Evolutionary conservation across 1,140 invertebrate species (phyloP).

Genomic region (Argopecten irradians): DNA sequence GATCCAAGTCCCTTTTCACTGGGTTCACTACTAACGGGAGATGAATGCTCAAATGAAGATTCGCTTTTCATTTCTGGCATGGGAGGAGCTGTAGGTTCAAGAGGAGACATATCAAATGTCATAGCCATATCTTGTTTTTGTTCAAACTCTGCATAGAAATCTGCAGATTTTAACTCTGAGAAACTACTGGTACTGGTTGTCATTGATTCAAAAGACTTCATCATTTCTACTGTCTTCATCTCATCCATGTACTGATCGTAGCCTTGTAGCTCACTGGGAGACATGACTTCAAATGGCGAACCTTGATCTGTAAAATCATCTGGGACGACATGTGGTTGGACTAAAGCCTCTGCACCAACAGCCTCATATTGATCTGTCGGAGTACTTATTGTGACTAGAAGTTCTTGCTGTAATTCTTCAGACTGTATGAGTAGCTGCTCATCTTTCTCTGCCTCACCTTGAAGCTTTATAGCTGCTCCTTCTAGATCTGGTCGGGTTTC

Average conservation of each 20-base stretch:
- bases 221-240: conserved; percentile 47
- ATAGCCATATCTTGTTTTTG: conserved; percentile 35
- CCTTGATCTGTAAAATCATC: conserved; percentile 28
- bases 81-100: conserved; percentile 51
- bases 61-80: conserved; percentile 53
- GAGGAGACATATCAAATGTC: background rate
- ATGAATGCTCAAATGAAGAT: conserved; percentile 68
- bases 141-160: conserved; percentile 39
- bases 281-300: conserved; percentile 77
- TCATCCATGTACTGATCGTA: conserved; percentile 59
- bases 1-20: conserved; percentile 63
- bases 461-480: conserved; percentile 59
- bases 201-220: conserved; percentile 44
- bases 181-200: conserved; percentile 56
- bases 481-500: conserved; percentile 58
- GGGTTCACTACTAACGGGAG: conserved; percentile 68
- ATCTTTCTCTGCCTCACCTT: conserved; percentile 47
- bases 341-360: background rate
- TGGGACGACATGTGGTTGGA: background rate
- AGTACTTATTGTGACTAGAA: background rate
- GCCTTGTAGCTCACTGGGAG: conserved; percentile 72
- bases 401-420: background rate
- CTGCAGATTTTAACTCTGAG: conserved; percentile 50
- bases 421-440: conserved; percentile 21
- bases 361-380: background rate